Conservation (phyloP, 2,888 invertebrate genomes). For the Agapetus fuscipes region DNA sequence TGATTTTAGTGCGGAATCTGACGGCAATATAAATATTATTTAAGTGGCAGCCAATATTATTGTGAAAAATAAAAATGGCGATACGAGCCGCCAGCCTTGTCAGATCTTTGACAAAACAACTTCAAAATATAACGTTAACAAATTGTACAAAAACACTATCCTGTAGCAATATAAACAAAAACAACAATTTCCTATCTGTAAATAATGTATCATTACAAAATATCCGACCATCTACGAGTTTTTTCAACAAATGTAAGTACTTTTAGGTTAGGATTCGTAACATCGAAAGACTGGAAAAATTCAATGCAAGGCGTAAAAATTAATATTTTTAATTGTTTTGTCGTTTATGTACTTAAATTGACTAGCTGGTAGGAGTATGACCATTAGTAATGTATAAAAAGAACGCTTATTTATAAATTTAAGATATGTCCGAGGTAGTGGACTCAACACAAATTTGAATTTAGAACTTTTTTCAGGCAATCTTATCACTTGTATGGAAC, state of each 20-base stretch:
- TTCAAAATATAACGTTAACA: slow-evolving; percentile 14
- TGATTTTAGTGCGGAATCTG: background rate
- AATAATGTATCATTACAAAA: slow-evolving; percentile 14
- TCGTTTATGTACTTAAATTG: slow-evolving; percentile 4
- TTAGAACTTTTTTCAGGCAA: too few species aligned
- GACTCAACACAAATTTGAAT: too few species aligned
- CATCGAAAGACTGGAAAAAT: background rate
- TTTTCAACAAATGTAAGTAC: slow-evolving; percentile 62
- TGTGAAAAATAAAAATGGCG: slow-evolving; percentile 21
- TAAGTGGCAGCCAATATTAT: too few species aligned
- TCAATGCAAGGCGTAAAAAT: too few species aligned
- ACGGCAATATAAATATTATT: background rate
- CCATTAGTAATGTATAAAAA: background rate
- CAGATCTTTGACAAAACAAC: slow-evolving; percentile 11
- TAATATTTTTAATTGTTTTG: background rate
- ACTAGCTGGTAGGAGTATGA: background rate
- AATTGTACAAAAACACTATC: slow-evolving; percentile 1
- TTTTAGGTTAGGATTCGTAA: slow-evolving; percentile 9
- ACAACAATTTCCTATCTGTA: slow-evolving; percentile 3
- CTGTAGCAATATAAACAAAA: slow-evolving; percentile 1
- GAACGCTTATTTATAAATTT: too few species aligned
- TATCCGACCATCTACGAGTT: slow-evolving; percentile 41
- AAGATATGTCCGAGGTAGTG: too few species aligned
- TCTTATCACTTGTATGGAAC: too few species aligned
- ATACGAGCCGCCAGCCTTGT: slow-evolving; percentile 12